Evolutionary conservation across 2,888 invertebrate genomes (phyloP), one percentile per base, ranked within the genome.

Genomic region (Steinernema carpocapsae): DNA sequence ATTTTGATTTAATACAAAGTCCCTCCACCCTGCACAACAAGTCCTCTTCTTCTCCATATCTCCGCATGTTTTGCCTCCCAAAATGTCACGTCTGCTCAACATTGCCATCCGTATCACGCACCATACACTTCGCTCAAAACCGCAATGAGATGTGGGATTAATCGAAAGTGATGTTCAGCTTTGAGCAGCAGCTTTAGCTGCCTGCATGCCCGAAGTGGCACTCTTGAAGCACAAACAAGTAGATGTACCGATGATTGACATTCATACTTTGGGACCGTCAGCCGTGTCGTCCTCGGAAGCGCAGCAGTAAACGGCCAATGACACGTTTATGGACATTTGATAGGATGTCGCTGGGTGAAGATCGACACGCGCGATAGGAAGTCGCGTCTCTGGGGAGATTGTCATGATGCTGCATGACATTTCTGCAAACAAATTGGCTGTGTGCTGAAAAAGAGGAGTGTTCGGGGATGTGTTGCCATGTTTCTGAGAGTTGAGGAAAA

Each of bases 281-380:
- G 17, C 17, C 64, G 32, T 64, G 64, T 64, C 64, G 64, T n/a
- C 22, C 26, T 26, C 4, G 37, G 7, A 32, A 29, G 64, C 17
- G 64, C 26, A 48, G 52, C 52, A 22, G 37, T 37, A 37, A 37
- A 37, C 19, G 24, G 12, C 64, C 3, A 32, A 64, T 64, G 64
- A 64, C 64, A 64, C 64, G 64, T 64, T 64, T 64, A 64, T 64
- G 64, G 64, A 64, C 64, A 32, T 64, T 64, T 64, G 64, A 64
- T 64, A 32, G 64, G 64, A 64, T 64, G 64, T 64, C 64, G 64
- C 32, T 32, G 17, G 32, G 32, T 12, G 17, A 32, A 64, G 64
- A 64, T 64, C 32, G 64, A 64, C 64, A 64, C 7, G 6, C 12
- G 32, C 7, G 64, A 64, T 64, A 64, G 64, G 12, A 17, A 32